These are phyloP conservation scores for Microplitis mediator DNA, from an alignment of 1,140 invertebrate genomes.

Conservation along the genomic window DNA sequence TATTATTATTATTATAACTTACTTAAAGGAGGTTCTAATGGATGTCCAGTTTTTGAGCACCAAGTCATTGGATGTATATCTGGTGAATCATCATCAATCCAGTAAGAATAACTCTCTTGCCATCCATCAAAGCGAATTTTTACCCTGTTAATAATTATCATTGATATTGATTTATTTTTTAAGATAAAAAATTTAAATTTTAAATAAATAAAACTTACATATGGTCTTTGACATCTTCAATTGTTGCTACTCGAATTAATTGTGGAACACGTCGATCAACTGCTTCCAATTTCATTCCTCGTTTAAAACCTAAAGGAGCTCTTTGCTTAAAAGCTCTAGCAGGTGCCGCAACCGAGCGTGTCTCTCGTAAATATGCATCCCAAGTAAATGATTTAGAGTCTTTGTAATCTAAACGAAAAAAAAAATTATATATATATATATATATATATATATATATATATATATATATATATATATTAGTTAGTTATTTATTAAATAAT, in stretches of 20 bases:
- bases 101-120: slow-evolving; percentile 84
- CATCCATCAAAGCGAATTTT: slow-evolving; percentile 92
- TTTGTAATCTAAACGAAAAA: slow-evolving; percentile 68
- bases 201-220: slow-evolving; percentile 46
- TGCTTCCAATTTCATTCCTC: slow-evolving; percentile 88
- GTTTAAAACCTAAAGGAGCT: slow-evolving; percentile 79
- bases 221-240: slow-evolving; percentile 77
- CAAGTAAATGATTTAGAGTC: slow-evolving; percentile 79
- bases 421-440: not conserved
- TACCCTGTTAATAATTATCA: slow-evolving; percentile 60
- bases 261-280: slow-evolving; percentile 85
- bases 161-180: not conserved
- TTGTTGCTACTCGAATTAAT: slow-evolving; percentile 84
- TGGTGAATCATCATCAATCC: slow-evolving; percentile 88
- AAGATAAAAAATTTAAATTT: not conserved
- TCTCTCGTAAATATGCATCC: slow-evolving; percentile 83
- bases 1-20: slow-evolving; percentile 42
- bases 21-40: slow-evolving; percentile 82
- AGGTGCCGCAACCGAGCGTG: slow-evolving; percentile 78
- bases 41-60: slow-evolving; percentile 86
- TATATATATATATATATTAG: not conserved
- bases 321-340: slow-evolving; percentile 81
- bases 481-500: not conserved
- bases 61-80: slow-evolving; percentile 92
- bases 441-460: not conserved